Evolutionary conservation across 2,888 invertebrate species (phyloP).

Genomic region (Ischnus inquisitorius): DNA sequence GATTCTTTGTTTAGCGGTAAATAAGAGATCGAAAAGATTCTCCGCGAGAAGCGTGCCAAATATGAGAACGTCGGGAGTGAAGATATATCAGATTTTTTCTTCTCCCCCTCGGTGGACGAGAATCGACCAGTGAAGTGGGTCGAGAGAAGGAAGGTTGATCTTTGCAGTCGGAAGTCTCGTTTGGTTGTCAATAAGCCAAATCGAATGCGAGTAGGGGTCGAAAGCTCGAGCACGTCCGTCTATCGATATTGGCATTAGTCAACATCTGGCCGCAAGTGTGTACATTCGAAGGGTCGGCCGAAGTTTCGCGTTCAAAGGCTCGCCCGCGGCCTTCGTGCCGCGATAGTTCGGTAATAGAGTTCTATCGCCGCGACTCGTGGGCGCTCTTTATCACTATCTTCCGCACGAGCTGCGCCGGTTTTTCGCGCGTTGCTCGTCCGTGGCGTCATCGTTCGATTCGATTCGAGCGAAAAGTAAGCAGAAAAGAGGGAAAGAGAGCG

Average conservation of each 20-base stretch:
- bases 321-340: background rate
- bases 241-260: background rate
- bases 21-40: background rate
- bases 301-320: background rate
- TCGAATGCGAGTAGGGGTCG: background rate
- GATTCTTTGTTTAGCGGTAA: background rate
- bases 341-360: conserved; percentile 10
- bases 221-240: background rate
- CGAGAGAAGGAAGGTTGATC: background rate
- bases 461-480: conserved; percentile 3
- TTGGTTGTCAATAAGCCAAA: background rate
- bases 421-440: conserved; percentile 25
- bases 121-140: background rate
- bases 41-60: background rate
- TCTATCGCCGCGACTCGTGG: background rate
- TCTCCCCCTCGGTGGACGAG: too few species aligned
- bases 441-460: conserved; percentile 58
- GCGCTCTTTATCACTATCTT: background rate
- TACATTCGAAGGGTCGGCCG: background rate
- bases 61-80: background rate
- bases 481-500: too few species aligned
- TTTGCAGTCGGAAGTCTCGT: background rate
- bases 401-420: background rate
- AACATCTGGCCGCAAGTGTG: background rate
- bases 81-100: background rate